Percentiles rank a stretch among this genome's conserved stretches.
phyloP scores from a whole-genome alignment of 2,888 invertebrate species.

The Diploptera punctata region DNA sequence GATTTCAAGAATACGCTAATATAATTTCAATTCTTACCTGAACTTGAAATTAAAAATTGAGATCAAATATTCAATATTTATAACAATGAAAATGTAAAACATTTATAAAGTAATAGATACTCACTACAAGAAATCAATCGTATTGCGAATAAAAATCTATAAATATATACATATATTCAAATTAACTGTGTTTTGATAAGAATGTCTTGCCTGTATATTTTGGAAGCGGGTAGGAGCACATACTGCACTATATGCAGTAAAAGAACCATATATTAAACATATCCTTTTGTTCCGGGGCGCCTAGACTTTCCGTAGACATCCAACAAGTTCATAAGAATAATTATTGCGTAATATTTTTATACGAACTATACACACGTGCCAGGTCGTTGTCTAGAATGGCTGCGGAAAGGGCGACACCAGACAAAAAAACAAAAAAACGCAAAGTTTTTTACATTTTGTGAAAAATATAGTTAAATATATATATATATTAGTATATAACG shows the following conservation, averaged over 20 bases:
- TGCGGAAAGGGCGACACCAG: constrained; percentile 43
- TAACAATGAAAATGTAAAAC: too few species aligned
- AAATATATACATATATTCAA: constrained; percentile 30
- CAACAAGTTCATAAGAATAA: constrained; percentile 33
- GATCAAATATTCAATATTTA: too few species aligned
- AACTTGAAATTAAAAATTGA: too few species aligned
- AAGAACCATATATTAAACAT: constrained; percentile 44
- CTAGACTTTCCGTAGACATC: constrained; percentile 44
- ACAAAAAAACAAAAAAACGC: constrained; percentile 26
- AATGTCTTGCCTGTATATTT: constrained; percentile 35
- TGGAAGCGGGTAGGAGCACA: constrained; percentile 22
- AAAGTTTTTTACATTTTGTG: constrained; percentile 41
- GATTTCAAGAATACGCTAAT: too few species aligned
- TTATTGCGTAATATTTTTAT: constrained; percentile 44
- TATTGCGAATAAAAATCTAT: constrained; percentile 32
- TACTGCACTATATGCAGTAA: constrained; percentile 34
- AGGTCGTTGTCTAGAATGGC: constrained; percentile 46
- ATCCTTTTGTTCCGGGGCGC: constrained; percentile 42
- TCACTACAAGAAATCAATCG: constrained; percentile 21
- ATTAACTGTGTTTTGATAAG: constrained; percentile 31
- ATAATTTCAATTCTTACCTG: too few species aligned
- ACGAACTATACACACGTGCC: constrained; percentile 42
- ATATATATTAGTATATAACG: constrained; percentile 33
- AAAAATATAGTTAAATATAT: constrained; percentile 33
- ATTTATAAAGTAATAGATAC: too few species aligned